Evolutionary conservation across 2,888 invertebrate genomes (phyloP), one percentile per base, ranked within the genome.

Genomic region (Auanema sp.): DNA sequence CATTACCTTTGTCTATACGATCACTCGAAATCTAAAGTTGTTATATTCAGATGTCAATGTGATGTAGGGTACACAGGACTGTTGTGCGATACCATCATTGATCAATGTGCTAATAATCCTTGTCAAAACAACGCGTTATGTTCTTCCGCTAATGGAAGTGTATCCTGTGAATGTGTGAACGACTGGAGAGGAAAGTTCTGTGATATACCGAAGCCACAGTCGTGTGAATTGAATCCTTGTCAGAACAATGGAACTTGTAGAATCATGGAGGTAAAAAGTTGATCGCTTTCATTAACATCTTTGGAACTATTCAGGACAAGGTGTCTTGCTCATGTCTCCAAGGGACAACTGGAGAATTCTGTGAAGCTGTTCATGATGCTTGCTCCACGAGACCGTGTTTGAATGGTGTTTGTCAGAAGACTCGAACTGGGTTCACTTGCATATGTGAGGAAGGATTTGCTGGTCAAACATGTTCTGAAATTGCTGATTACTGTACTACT

Each of bases 111-210:
- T 57, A 67, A 69, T 25, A 25, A 54, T 10, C 68, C 74, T 3
- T 78, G 78, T 58, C 63, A 67, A 49, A 78, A 79, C 62, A 55
- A 51, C 25, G 76, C 73, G 12, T 61, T 59, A 25, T 77, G 76
- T 58, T 53, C 60, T n/a, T 59, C 40, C 21, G 59, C 53, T 24
- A 54, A 76, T 21, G 68, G 64, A 1, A 66, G 60, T 11, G 60
- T 71, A 23, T 53, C 58, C 1, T 81, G 81, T 53, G 56, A 71
- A 57, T 81, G 81, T 60, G 52, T 55, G 2, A 60, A 53, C 3
- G 66, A 64, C 8, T 78, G 72, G 64, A 69, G 65, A 50, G 80
- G 80, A 33, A 67, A 71, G 21, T 24, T 63, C 21, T 79, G 79
- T 49, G 71, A 76, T 43, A 58, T 63, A 33, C 24, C 58, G 58